A percentile compares a stretch with the other conserved stretches of the same genome.
These are phyloP conservation scores for Abrostola tripartita DNA, from an alignment of 2,888 invertebrate genomes.

Conservation along the genomic window DNA sequence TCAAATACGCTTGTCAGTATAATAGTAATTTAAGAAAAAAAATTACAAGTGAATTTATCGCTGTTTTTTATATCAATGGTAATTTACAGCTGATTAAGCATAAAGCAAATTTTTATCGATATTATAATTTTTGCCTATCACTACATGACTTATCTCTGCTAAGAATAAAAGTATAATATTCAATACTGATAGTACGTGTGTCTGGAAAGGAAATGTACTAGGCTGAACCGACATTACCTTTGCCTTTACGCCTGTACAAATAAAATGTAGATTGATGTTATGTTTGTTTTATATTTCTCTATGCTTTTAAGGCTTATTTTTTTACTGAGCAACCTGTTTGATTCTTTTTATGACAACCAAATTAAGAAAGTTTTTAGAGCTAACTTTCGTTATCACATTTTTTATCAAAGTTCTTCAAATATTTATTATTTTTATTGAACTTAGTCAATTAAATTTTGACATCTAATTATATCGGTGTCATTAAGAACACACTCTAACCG, in stretches of 20 bases:
- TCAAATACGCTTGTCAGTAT: no score
- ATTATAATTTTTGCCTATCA: constrained; percentile 17
- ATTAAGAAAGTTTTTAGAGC: no score
- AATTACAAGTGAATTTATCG: no score
- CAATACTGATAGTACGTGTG: constrained; percentile 43
- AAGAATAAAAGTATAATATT: constrained; percentile 32
- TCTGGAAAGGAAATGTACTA: constrained; percentile 56
- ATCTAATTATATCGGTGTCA: no score
- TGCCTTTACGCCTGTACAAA: constrained; percentile 12
- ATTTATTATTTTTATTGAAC: no score
- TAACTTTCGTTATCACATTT: no score
- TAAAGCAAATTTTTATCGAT: constrained; percentile 17
- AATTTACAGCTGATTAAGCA: constrained; percentile 2
- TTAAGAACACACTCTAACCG: no score
- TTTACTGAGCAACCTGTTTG: neutral
- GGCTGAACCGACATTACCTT: constrained; percentile 42
- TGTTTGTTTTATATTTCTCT: neutral
- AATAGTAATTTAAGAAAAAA: no score
- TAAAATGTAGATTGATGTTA: constrained; percentile 12
- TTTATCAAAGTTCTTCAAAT: no score
- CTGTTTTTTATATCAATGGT: no score
- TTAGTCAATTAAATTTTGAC: no score
- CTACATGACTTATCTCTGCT: constrained; percentile 49
- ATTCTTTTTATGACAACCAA: no score
- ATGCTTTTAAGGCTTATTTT: neutral